These are phyloP conservation scores for Tachysurus vachellii DNA, from an alignment of 2,113 vertebrate species.

Conservation along the genomic window DNA sequence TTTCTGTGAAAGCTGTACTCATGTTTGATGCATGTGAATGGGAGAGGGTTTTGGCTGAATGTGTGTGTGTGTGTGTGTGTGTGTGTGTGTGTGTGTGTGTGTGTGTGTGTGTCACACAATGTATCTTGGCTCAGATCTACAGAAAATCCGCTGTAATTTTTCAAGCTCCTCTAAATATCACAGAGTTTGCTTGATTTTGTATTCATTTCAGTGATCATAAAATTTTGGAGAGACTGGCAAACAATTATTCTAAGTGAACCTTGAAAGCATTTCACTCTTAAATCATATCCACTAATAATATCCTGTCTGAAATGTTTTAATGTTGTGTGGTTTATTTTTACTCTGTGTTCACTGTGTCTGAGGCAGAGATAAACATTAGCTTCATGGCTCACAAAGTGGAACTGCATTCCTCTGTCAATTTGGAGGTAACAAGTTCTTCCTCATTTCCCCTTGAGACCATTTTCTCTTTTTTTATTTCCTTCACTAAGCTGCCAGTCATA, in stretches of 20 bases:
- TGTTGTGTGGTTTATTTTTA: slow-evolving; percentile 64
- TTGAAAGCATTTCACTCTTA: slow-evolving; percentile 24
- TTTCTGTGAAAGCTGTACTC: no score
- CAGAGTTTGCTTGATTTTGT: no score
- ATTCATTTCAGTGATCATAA: no score
- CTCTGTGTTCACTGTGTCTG: slow-evolving; percentile 64
- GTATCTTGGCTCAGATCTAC: no score
- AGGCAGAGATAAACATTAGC: slow-evolving; percentile 79
- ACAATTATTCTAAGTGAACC: not conserved
- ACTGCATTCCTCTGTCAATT: slow-evolving; percentile 75
- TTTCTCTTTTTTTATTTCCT: slow-evolving; percentile 71
- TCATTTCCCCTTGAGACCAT: slow-evolving; percentile 69
- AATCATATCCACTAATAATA: slow-evolving; percentile 46
- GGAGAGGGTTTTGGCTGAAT: no score
- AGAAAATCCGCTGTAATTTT: no score
- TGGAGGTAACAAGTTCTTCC: slow-evolving; percentile 70
- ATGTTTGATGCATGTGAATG: no score
- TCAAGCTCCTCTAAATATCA: no score
- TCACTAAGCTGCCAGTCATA: slow-evolving; percentile 74
- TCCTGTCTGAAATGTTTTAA: slow-evolving; percentile 56
- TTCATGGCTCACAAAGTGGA: slow-evolving; percentile 83
- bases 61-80: no score
- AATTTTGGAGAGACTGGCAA: not conserved
- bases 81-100: no score
- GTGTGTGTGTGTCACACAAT: no score